A percentile compares a stretch with the other conserved stretches of the same genome.
Evolutionary conservation across 2,888 invertebrate species (phyloP).

Genomic region (Ptychoptera albimana): DNA sequence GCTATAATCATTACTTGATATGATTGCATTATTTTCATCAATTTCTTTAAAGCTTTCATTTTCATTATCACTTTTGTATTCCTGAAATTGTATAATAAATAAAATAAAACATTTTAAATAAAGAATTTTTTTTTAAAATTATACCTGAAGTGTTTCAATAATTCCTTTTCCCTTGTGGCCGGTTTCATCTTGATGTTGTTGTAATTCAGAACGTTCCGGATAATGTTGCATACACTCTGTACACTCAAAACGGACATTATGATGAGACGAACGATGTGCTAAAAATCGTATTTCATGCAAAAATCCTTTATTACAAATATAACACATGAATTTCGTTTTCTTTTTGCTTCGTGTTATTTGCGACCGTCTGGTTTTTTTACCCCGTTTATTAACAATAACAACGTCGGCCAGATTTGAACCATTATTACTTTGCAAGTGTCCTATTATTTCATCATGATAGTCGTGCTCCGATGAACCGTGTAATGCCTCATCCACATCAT

Average conservation of each 20-base stretch:
- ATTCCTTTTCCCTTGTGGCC: conserved; percentile 37
- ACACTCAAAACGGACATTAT: conserved; percentile 44
- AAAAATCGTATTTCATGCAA: conserved; percentile 34
- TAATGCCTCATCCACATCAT: conserved; percentile 14
- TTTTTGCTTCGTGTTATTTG: neutral
- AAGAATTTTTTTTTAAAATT: conserved; percentile 13
- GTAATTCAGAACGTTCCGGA: conserved; percentile 33
- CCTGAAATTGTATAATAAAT: conserved; percentile 14
- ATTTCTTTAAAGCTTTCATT: too few relatives aligned
- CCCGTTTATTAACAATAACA: conserved; percentile 33
- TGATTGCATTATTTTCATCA: too few relatives aligned
- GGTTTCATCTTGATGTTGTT: conserved; percentile 38
- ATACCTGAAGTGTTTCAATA: conserved; percentile 18
- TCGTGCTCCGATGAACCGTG: conserved; percentile 8
- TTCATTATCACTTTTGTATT: too few relatives aligned
- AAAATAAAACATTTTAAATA: conserved; percentile 11
- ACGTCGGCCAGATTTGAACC: conserved; percentile 43
- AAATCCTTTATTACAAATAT: conserved; percentile 34
- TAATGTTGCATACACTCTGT: conserved; percentile 33
- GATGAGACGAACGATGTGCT: conserved; percentile 44
- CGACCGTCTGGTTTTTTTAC: conserved; percentile 10
- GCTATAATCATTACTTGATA: neutral
- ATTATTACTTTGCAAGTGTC: conserved; percentile 44
- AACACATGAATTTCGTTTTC: conserved; percentile 21
- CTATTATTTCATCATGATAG: conserved; percentile 39